Base-by-base conservation (phyloP, 2,113 vertebrate species). In the Orthonyx spaldingii region DNA sequence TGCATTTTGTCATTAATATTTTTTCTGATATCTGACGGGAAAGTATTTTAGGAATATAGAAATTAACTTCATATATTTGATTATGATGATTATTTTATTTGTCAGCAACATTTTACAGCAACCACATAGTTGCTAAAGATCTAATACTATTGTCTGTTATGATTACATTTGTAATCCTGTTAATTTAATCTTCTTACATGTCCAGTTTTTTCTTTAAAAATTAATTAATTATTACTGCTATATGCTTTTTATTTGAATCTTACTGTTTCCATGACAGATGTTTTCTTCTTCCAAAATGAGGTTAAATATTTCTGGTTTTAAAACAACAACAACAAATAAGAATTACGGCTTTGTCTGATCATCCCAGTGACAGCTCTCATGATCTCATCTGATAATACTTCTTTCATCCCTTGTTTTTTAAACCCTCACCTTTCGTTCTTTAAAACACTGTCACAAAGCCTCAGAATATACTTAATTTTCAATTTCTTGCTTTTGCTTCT, bases 141-240 rank as follows among this genome's bases (percentile, higher is more conserved):
- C 82, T 91, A 93, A 90, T 56, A 65, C 49, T 74, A 91, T 85
- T 95, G 69, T 96, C 83, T 82, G 26, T 57, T 82, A 87, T 28
- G 80, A 96, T 93, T 93, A 93, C 41, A 61, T 76, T 80, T 79
- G 76, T 94, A 96, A 96, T 93, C 92, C 64, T 50, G 39, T 92
- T 97, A 84, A 94, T 91, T 94, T 95, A 95, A 96, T 95, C 91
- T 84, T 90, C 90, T 96, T 94, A 91, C 41, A 87, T 30, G 41
- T 76, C 32, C 39, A 85, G 5, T 33, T 74, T 87, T 87, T 90
- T 91, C 50, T 91, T 91, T 89, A 84, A 49, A 93, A 95, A 93
- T 93, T 94, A 95, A 96, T 96, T 94, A 82, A 68, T 81, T 78
- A 89, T 47, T 30, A 76, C 37, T 90, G 44, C 76, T 82, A 19